Evolutionary conservation across 2,113 vertebrate genomes (phyloP), one percentile per base, ranked within the genome.

Genomic region (Diglossa brunneiventris): DNA sequence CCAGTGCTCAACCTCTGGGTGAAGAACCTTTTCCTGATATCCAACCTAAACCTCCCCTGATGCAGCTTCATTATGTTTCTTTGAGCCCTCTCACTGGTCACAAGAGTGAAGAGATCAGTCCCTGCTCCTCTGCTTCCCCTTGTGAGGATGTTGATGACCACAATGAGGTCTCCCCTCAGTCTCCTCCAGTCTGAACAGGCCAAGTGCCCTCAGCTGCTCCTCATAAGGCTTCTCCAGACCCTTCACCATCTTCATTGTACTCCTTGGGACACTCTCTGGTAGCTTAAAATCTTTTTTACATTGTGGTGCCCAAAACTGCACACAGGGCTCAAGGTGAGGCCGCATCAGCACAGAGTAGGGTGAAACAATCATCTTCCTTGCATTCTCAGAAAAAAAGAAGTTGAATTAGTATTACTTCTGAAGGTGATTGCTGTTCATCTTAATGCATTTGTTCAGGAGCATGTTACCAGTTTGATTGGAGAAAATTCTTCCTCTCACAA

Each of bases 311-410:
- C 39, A n/a, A 39, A 82, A 53, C 23, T 67, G 46, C 46, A 11
- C 27, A 4, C 6, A 26, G 28, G n/a, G 33, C 14, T 61, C 28
- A n/a, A 61, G n/a, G 46, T 52, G 28, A 46, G 44, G 37, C 52
- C 0, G 0, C 0, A 2, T 39, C 39, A 68, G 20, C 11, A 6
- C 24, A n/a, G 28, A 39, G 28, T 18, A 12, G 53, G 10, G 9
- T 39, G 11, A 28, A 52, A 22, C 20, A 61, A 9, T 39, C 13
- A 12, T 33, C 19, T 59, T 67, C 27, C 24, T 14, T 69, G 11
- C n/a, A 23, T 75, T 76, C 20, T 55, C 63, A 69, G 17, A 35
- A 35, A 75, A 64, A 62, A 30, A 53, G 1, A 47, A 49, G 9
- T 21, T 84, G 19, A 28, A 55, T 33, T 46, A 22, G 5, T 61